Evolutionary conservation across 2,888 invertebrate species (phyloP).

Genomic region (Malthinus flaveolus): DNA sequence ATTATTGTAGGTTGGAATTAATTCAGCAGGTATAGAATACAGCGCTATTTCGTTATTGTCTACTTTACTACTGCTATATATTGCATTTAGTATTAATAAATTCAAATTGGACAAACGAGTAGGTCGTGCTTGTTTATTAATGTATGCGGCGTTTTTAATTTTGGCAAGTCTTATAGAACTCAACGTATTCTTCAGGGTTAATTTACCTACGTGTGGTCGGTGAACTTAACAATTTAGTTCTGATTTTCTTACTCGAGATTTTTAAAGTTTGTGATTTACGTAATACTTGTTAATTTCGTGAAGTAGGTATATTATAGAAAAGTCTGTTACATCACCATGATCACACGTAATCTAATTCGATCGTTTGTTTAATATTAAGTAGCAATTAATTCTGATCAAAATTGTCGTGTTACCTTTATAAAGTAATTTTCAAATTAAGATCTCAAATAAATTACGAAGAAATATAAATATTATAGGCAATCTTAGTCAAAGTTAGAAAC

Average conservation of each 20-base stretch:
- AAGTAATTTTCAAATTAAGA: conserved; percentile 5
- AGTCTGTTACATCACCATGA: conserved; percentile 7
- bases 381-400: not conserved
- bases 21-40: conserved; percentile 88
- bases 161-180: conserved; percentile 89
- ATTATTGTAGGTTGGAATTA: conserved; percentile 72
- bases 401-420: conserved; percentile 6
- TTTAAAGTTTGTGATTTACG: conserved; percentile 25
- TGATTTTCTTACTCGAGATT: conserved; percentile 21
- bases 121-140: conserved; percentile 80
- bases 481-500: conserved; percentile 4
- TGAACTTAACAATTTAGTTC: conserved; percentile 40
- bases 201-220: conserved; percentile 81
- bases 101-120: conserved; percentile 85
- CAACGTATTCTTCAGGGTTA: conserved; percentile 91
- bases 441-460: conserved; percentile 16
- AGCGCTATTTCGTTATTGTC: conserved; percentile 87
- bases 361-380: not conserved
- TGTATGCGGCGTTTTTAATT: conserved; percentile 86
- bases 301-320: conserved; percentile 1
- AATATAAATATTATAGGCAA: not conserved
- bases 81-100: conserved; percentile 83
- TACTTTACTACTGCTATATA: conserved; percentile 80
- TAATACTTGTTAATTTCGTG: conserved; percentile 14
- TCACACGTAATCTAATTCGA: conserved; percentile 2